A percentile compares a stretch with the other conserved stretches of the same genome.
These are phyloP conservation scores for Lithophane semibrunnea DNA, from an alignment of 2,888 invertebrate genomes.

Conservation along the genomic window DNA sequence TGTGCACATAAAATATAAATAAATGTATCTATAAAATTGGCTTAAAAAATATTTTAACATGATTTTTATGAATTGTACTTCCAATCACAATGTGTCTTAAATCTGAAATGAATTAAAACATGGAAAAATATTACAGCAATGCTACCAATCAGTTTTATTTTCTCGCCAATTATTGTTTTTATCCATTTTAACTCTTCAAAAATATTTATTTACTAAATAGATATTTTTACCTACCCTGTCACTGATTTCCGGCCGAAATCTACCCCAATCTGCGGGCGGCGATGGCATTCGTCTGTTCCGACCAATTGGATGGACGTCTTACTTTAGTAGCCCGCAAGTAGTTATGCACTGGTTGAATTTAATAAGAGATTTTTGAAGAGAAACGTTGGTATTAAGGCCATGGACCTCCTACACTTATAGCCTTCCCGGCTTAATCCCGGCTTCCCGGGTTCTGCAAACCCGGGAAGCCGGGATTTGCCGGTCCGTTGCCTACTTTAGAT, in stretches of 20 bases:
- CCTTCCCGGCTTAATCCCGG: no score
- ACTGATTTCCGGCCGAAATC: background rate
- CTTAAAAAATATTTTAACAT: background rate
- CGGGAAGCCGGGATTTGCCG: background rate
- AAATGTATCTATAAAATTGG: background rate
- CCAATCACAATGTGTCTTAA: constrained; percentile 3
- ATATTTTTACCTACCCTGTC: no score
- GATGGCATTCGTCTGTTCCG: background rate
- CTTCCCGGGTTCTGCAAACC: no score
- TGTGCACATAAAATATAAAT: background rate
- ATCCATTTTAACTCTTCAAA: background rate
- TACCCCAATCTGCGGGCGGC: background rate
- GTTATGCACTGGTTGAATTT: background rate
- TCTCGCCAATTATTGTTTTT: background rate
- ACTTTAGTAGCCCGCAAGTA: background rate
- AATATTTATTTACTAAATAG: no score
- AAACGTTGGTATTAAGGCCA: background rate
- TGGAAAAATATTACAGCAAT: background rate
- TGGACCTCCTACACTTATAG: background rate
- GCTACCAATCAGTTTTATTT: background rate
- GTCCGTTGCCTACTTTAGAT: background rate
- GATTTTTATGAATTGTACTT: constrained; percentile 6
- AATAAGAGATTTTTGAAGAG: constrained; percentile 6
- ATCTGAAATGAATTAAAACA: background rate
- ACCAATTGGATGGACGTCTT: no score